Evolutionary conservation across 2,113 vertebrate species (phyloP).

Genomic region (Formicarius rufipectus): DNA sequence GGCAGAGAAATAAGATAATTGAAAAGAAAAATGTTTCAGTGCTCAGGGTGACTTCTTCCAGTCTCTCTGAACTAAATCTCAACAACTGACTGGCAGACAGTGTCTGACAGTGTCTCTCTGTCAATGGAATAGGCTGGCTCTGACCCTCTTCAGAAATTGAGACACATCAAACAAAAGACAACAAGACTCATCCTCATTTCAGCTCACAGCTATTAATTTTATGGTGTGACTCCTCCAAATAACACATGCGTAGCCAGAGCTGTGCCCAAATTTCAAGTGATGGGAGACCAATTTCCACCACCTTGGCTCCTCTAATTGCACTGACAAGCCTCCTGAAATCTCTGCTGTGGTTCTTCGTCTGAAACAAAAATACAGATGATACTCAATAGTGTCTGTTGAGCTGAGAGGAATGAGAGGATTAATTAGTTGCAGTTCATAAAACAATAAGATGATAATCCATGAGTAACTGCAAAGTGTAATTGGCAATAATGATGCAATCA

Average conservation of each 20-base stretch:
- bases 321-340: conserved; percentile 41
- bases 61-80: conserved; percentile 39
- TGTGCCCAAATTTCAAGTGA: conserved; percentile 16
- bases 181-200: conserved; percentile 41
- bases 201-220: conserved; percentile 61
- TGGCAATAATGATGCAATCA: conserved; percentile 9
- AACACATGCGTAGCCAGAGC: not conserved
- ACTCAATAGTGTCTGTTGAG: not conserved
- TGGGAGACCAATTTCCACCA: conserved; percentile 38
- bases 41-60: not conserved
- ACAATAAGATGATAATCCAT: conserved; percentile 56
- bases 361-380: conserved; percentile 39
- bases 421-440: conserved; percentile 66
- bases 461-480: conserved; percentile 17
- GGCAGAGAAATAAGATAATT: conserved; percentile 29
- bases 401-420: conserved; percentile 53
- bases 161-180: conserved; percentile 55
- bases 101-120: conserved; percentile 40
- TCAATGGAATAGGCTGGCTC: conserved; percentile 47
- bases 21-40: conserved; percentile 45
- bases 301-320: conserved; percentile 55
- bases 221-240: conserved; percentile 23
- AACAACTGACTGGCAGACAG: conserved; percentile 38
- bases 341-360: conserved; percentile 18
- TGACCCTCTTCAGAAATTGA: conserved; percentile 48